A percentile compares a stretch with the other conserved stretches of the same genome.
These are phyloP conservation scores for Pseudachorutes palmiensis DNA, from an alignment of 1,140 invertebrate genomes.

Conservation along the genomic window DNA sequence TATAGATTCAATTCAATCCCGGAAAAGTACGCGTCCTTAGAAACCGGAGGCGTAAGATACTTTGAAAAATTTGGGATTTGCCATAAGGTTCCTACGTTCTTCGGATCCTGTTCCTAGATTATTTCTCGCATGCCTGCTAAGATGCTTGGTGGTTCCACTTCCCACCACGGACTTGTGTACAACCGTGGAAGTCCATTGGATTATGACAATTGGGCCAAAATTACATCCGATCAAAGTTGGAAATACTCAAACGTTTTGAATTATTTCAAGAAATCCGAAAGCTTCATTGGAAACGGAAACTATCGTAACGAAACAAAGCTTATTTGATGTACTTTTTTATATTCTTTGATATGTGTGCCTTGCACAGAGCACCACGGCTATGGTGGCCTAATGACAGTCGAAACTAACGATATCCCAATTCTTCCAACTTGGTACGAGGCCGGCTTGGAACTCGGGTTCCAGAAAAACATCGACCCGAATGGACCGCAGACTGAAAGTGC, in stretches of 20 bases:
- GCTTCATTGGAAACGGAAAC: constrained; percentile 39
- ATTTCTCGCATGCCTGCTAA: not conserved
- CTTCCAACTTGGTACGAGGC: not conserved
- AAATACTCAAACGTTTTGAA: constrained; percentile 55
- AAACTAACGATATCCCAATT: not conserved
- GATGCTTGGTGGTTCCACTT: constrained; percentile 15
- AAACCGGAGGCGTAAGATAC: constrained; percentile 11
- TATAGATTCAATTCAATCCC: constrained; percentile 2
- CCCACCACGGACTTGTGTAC: constrained; percentile 9
- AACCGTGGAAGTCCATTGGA: constrained; percentile 46
- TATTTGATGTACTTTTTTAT: not conserved
- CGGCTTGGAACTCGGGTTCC: constrained; percentile 16
- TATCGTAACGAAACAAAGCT: not conserved
- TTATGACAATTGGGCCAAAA: constrained; percentile 69
- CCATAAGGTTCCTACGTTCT: no score
- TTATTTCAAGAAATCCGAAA: constrained; percentile 46
- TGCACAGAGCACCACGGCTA: not conserved
- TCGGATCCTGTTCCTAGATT: not conserved
- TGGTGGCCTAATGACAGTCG: constrained; percentile 2
- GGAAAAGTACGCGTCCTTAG: not conserved
- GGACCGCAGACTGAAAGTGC: constrained; percentile 1
- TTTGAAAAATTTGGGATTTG: no score
- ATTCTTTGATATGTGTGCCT: not conserved
- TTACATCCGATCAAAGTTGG: constrained; percentile 50
- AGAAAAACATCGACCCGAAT: constrained; percentile 14